phyloP scores from a whole-genome alignment of 2,113 vertebrate genomes.

The Heptranchias perlo region DNA sequence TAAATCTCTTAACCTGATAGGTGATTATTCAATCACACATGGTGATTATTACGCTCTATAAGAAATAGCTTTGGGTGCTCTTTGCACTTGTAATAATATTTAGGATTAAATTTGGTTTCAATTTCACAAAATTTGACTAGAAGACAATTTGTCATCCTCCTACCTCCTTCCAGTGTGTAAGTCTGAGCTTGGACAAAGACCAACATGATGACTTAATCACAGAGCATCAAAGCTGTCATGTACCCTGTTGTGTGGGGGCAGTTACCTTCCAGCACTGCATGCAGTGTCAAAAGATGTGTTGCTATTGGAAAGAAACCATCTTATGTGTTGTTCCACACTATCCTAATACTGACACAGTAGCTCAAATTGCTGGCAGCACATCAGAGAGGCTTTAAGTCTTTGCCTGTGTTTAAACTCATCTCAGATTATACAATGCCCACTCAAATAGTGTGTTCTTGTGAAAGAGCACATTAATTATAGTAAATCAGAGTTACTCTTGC shows the following conservation, averaged over 20 bases:
- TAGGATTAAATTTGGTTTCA: conserved; percentile 4
- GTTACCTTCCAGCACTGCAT: not conserved
- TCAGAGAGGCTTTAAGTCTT: not conserved
- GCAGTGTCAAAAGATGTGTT: not conserved
- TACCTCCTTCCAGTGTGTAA: not conserved
- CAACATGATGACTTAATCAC: conserved; percentile 1
- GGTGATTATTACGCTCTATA: not conserved
- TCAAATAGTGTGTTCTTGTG: not conserved
- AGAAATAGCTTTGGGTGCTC: not conserved
- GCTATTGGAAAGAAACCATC: conserved; percentile 5
- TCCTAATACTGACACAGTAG: not conserved
- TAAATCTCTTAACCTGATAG: not conserved
- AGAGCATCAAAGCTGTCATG: conserved; percentile 9
- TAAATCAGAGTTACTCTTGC: too few relatives aligned
- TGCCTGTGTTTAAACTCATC: not conserved
- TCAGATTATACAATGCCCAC: not conserved
- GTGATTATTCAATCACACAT: not conserved
- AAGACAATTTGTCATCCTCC: not conserved
- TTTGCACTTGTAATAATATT: not conserved
- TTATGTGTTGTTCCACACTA: not conserved
- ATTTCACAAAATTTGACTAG: not conserved
- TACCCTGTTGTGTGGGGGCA: not conserved
- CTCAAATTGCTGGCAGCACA: not conserved
- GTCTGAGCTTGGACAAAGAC: not conserved
- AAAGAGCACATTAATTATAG: not conserved